Conservation (phyloP, 2,797 vertebrate genomes). For the Sebastes steindachneri region DNA sequence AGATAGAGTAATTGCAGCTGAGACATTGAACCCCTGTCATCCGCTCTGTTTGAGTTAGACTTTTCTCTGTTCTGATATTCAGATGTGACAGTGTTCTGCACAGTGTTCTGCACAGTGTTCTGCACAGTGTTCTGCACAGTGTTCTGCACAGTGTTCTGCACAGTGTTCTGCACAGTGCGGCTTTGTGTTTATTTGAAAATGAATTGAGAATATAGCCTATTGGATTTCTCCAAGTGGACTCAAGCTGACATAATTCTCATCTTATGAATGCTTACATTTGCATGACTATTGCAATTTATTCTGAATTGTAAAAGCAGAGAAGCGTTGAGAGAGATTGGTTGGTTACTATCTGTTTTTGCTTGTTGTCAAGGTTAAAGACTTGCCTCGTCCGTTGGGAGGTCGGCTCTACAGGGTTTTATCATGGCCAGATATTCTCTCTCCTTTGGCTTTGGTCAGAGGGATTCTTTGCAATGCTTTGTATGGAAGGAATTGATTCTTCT, state of each 20-base stretch:
- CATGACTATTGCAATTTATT: constrained; percentile 14
- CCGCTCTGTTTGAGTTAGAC: constrained; percentile 6
- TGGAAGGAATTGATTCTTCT: constrained; percentile 39
- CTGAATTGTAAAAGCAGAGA: background rate
- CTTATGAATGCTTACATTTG: constrained; percentile 29
- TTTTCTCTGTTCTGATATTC: constrained; percentile 32
- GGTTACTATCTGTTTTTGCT: constrained; percentile 20
- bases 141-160: background rate
- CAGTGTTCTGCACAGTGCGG: background rate
- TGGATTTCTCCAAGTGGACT: constrained; percentile 23
- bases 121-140: background rate
- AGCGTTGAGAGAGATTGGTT: background rate
- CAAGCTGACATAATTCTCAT: constrained; percentile 14
- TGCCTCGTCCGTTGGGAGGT: constrained; percentile 1
- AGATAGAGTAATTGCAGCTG: constrained; percentile 53
- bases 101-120: background rate
- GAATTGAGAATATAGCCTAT: background rate
- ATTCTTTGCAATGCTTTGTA: constrained; percentile 54
- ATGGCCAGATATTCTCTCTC: constrained; percentile 26
- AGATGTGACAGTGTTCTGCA: background rate
- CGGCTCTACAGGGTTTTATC: constrained; percentile 32
- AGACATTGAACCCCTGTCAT: constrained; percentile 42
- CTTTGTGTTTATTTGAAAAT: background rate
- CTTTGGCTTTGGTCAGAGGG: constrained; percentile 42
- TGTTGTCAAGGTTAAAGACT: constrained; percentile 55